phyloP scores from a whole-genome alignment of 2,888 invertebrate genomes.

The Junonia oenone region DNA sequence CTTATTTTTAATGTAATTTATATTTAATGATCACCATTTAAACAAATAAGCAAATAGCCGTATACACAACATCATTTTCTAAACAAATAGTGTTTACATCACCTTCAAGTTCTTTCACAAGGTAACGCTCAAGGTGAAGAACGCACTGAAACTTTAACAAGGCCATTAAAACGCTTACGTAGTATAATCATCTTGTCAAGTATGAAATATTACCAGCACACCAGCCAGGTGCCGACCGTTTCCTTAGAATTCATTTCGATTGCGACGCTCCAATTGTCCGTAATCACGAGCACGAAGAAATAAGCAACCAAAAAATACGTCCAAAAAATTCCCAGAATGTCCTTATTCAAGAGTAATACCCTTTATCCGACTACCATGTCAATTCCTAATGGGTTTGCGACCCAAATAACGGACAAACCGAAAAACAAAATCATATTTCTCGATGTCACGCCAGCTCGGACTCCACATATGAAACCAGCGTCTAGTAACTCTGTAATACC shows the following conservation, averaged over 20 bases:
- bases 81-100: constrained; percentile 17
- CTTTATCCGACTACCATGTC: constrained; percentile 43
- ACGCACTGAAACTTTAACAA: constrained; percentile 53
- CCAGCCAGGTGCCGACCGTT: constrained; percentile 36
- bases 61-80: constrained; percentile 8
- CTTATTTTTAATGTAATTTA: no score
- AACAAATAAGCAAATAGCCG: neutral
- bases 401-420: constrained; percentile 47
- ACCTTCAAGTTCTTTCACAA: constrained; percentile 31
- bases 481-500: constrained; percentile 54
- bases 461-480: constrained; percentile 45
- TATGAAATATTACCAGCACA: constrained; percentile 55
- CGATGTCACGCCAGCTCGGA: constrained; percentile 59
- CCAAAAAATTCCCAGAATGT: constrained; percentile 42
- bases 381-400: constrained; percentile 55
- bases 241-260: constrained; percentile 36
- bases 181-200: constrained; percentile 65
- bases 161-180: constrained; percentile 47
- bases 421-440: constrained; percentile 58
- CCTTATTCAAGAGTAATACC: constrained; percentile 49
- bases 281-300: constrained; percentile 24
- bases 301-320: constrained; percentile 12
- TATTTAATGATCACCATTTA: neutral
- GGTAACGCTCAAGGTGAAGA: constrained; percentile 58
- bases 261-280: constrained; percentile 31